A percentile compares a stretch with the other conserved stretches of the same genome.
Conservation (phyloP, 2,113 vertebrate species). For the Theristicus caerulescens region DNA sequence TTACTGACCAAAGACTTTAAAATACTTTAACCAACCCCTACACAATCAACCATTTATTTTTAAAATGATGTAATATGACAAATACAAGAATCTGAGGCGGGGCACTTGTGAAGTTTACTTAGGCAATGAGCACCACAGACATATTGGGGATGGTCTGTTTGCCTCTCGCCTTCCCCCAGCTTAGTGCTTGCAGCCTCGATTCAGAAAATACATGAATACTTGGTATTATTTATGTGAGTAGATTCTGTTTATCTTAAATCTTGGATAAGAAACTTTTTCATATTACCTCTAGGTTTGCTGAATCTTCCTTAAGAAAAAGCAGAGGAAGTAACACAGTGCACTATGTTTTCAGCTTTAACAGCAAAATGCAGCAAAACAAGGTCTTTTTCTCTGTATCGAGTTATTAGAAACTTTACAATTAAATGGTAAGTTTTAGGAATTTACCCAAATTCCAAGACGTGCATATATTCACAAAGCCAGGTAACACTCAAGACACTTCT, state of each 20-base stretch:
- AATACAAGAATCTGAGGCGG: not conserved
- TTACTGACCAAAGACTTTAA: not conserved
- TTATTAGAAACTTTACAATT: not conserved
- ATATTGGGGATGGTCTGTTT: not conserved
- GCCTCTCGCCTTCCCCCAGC: not conserved
- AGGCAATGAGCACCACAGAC: not conserved
- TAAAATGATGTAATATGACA: not conserved
- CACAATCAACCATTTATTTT: not conserved
- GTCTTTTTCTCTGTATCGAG: not conserved
- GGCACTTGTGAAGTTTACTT: not conserved
- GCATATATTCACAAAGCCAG: not conserved
- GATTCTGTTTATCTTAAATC: not conserved
- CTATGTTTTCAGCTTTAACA: not conserved
- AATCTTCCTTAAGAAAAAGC: not conserved
- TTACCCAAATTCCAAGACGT: not conserved
- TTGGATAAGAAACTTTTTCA: not conserved
- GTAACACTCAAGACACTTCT: not conserved
- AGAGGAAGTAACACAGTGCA: not conserved
- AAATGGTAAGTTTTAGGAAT: not conserved
- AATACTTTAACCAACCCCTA: not conserved
- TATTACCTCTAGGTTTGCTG: not conserved
- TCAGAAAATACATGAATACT: not conserved
- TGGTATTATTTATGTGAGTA: not conserved
- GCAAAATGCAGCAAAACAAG: not conserved
- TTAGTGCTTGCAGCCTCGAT: not conserved